Conservation (phyloP, 2,888 invertebrate species). For the Ichneumon xanthorius region DNA sequence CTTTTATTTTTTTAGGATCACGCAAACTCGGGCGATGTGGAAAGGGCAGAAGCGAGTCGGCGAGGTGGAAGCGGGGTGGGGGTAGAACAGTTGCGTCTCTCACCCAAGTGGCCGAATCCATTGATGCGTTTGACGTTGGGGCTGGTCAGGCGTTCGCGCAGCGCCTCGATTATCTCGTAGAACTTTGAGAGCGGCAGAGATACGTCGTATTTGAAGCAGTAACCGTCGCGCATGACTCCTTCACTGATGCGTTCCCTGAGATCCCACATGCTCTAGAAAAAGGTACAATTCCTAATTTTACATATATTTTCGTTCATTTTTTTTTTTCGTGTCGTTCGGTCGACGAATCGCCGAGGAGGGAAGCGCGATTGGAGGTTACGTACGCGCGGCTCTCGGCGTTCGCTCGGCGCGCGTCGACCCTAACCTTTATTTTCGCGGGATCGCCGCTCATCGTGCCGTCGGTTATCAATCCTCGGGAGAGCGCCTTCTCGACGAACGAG, state of each 20-base stretch:
- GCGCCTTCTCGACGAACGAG: constrained; percentile 90
- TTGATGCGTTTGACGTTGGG: constrained; percentile 88
- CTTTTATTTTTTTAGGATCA: background rate
- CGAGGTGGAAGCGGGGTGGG: background rate
- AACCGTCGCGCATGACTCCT: constrained; percentile 92
- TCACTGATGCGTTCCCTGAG: constrained; percentile 94
- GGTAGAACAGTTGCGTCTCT: constrained; percentile 51
- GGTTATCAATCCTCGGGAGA: constrained; percentile 89
- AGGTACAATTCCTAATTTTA: constrained; percentile 10
- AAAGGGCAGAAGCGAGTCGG: background rate
- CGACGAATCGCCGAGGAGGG: background rate
- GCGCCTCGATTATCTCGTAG: constrained; percentile 92
- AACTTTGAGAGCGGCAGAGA: constrained; percentile 94
- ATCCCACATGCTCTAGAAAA: constrained; percentile 91
- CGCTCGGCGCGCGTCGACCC: constrained; percentile 41
- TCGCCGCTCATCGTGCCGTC: constrained; percentile 96
- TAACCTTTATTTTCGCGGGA: constrained; percentile 91
- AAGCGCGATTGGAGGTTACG: constrained; percentile 47
- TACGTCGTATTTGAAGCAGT: constrained; percentile 98
- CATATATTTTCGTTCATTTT: background rate
- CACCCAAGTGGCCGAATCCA: constrained; percentile 98
- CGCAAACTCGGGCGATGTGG: background rate
- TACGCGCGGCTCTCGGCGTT: background rate
- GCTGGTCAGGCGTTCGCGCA: constrained; percentile 89
- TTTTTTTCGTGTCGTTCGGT: background rate